Evolutionary conservation across 2,888 invertebrate species (phyloP).

Genomic region (Lasioglossum leucozonium): DNA sequence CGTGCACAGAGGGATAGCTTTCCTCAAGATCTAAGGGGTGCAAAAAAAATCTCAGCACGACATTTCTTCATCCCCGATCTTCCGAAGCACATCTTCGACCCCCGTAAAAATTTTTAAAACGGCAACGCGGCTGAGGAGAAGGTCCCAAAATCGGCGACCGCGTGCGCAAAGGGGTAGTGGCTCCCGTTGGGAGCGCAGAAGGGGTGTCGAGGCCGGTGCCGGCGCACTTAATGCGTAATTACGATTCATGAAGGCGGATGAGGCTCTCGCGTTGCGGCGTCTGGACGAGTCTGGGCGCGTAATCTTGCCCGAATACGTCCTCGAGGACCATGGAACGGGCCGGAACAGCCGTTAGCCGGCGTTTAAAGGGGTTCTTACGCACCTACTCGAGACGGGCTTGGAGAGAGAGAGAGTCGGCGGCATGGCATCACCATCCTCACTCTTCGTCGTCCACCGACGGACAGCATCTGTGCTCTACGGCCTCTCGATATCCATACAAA

Average conservation of each 20-base stretch:
- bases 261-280: slow-evolving; percentile 41
- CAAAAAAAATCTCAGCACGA: neutral
- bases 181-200: neutral
- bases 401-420: slow-evolving; percentile 31
- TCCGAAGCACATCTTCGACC: too few species aligned
- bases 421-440: too few species aligned
- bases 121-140: neutral
- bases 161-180: neutral
- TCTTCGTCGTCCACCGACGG: slow-evolving; percentile 75
- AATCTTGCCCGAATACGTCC: slow-evolving; percentile 62
- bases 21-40: neutral
- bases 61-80: neutral
- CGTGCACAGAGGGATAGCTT: neutral
- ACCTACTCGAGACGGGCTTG: slow-evolving; percentile 75
- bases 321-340: slow-evolving; percentile 61
- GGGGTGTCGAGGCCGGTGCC: slow-evolving; percentile 45
- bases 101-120: neutral
- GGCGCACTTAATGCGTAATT: slow-evolving; percentile 75
- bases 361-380: slow-evolving; percentile 79
- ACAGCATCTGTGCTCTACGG: slow-evolving; percentile 83
- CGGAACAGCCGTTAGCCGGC: slow-evolving; percentile 71
- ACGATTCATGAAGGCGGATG: slow-evolving; percentile 78
- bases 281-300: slow-evolving; percentile 44
- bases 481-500: slow-evolving; percentile 82
- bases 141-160: neutral